phyloP scores from a whole-genome alignment of 1,140 invertebrate genomes.

The Eriocheir sinensis region DNA sequence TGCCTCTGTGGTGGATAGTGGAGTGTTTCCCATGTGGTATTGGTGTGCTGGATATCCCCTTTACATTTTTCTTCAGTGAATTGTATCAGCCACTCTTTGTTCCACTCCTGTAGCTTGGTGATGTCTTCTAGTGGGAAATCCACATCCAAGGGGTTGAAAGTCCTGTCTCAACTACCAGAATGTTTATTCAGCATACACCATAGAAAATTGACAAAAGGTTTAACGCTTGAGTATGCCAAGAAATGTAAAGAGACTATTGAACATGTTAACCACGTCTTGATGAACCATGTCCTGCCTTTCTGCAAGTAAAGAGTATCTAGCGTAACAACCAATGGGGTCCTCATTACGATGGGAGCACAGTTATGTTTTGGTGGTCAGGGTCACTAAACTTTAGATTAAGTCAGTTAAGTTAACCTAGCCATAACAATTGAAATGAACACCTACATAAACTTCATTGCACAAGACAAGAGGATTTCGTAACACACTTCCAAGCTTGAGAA shows the following conservation, averaged over 20 bases:
- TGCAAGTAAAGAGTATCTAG: constrained; percentile 40
- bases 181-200: constrained; percentile 58
- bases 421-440: background rate
- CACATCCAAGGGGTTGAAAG: background rate
- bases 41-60: too few relatives aligned
- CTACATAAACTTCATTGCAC: constrained; percentile 37
- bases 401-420: background rate
- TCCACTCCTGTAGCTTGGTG: too few relatives aligned
- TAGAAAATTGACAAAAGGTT: constrained; percentile 60
- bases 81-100: too few relatives aligned
- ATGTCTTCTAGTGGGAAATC: too few relatives aligned
- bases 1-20: too few relatives aligned
- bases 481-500: constrained; percentile 35
- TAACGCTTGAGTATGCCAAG: constrained; percentile 43
- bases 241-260: background rate
- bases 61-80: too few relatives aligned
- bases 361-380: background rate
- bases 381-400: background rate
- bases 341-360: background rate
- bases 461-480: constrained; percentile 21
- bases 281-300: constrained; percentile 47
- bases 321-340: background rate
- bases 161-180: background rate
- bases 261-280: constrained; percentile 29
- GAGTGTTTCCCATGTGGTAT: too few relatives aligned